These are phyloP conservation scores for Philereme transversata DNA, from an alignment of 2,888 invertebrate species.

Conservation along the genomic window DNA sequence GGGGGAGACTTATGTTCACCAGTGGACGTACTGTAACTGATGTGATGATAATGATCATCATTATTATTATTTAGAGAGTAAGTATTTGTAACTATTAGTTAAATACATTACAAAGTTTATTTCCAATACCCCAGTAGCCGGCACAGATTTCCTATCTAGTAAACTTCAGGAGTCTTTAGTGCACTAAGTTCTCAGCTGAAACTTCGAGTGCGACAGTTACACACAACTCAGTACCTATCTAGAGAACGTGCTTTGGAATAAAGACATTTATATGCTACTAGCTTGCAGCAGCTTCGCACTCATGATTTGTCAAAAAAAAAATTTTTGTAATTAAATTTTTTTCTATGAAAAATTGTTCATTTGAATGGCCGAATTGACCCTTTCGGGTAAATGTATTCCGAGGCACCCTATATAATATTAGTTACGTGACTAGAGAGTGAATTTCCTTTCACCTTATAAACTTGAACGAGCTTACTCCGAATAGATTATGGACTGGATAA, in stretches of 20 bases:
- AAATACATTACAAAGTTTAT: not conserved
- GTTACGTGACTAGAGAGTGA: conserved; percentile 28
- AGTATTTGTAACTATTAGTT: not conserved
- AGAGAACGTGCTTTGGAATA: too few species aligned
- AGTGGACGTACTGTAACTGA: too few species aligned
- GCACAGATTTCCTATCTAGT: conserved; percentile 28
- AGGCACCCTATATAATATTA: conserved; percentile 14
- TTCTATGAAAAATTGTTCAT: too few species aligned
- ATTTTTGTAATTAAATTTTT: too few species aligned
- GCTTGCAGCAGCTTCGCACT: too few species aligned
- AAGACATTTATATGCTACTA: too few species aligned
- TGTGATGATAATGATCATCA: too few species aligned
- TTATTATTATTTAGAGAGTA: too few species aligned
- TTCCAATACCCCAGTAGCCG: not conserved
- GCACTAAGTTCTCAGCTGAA: conserved; percentile 40
- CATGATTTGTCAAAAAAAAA: too few species aligned
- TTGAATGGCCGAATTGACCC: too few species aligned
- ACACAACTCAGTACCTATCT: conserved; percentile 21
- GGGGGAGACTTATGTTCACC: too few species aligned
- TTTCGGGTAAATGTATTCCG: too few species aligned
- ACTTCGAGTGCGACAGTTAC: conserved; percentile 32
- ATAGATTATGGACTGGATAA: conserved; percentile 20
- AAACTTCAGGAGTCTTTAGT: conserved; percentile 40
- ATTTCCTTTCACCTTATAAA: conserved; percentile 28
- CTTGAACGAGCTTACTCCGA: conserved; percentile 27